Conservation (phyloP, 2,113 vertebrate genomes). For the Brachypodius melanocephalos region DNA sequence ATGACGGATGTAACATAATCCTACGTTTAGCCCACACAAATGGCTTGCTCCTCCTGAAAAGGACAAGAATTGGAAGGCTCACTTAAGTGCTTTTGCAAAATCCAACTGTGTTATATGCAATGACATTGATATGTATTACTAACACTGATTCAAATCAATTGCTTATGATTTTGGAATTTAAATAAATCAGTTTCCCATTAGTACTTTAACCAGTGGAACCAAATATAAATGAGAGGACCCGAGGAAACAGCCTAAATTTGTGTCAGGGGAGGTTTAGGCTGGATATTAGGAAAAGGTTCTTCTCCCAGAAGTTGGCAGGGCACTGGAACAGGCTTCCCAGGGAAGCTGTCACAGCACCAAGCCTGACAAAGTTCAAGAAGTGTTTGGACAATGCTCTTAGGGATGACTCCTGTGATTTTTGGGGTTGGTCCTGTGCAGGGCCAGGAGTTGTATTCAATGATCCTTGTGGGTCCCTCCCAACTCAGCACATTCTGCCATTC, state of each 20-base stretch:
- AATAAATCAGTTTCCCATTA: neutral
- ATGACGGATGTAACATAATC: neutral
- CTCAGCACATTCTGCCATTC: neutral
- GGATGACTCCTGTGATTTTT: neutral
- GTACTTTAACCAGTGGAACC: neutral
- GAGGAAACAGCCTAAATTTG: neutral
- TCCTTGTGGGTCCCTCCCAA: neutral
- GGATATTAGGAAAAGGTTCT: neutral
- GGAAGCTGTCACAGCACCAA: neutral
- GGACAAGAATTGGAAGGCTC: neutral
- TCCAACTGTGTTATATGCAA: neutral
- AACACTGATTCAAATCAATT: neutral
- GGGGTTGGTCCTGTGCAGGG: neutral
- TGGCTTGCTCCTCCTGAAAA: neutral
- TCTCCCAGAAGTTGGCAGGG: neutral
- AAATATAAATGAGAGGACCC: neutral
- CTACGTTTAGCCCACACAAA: neutral
- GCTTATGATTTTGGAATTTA: neutral
- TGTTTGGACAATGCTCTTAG: neutral
- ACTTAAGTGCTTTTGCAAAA: neutral
- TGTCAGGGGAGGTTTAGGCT: neutral
- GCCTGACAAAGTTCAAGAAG: neutral
- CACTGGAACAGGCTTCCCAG: neutral
- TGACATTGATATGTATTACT: fast-evolving
- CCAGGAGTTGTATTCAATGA: neutral